Percentiles rank a stretch among this genome's conserved stretches.
Evolutionary conservation across 2,888 invertebrate species (phyloP).

Genomic region (Rhopalosiphum nymphaeae): DNA sequence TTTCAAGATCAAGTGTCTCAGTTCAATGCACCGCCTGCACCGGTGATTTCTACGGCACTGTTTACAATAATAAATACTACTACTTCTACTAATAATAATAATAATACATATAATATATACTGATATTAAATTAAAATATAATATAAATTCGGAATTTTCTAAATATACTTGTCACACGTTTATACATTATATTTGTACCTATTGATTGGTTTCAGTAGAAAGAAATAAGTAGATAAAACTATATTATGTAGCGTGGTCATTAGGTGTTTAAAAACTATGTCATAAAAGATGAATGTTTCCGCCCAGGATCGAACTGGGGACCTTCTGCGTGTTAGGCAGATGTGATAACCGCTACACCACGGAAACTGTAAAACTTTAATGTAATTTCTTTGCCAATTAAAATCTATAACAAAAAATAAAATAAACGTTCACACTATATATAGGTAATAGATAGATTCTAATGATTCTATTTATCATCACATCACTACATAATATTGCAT

Average conservation of each 20-base stretch:
- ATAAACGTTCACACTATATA: not conserved
- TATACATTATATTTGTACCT: not conserved
- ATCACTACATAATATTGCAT: too few species aligned
- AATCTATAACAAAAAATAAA: not conserved
- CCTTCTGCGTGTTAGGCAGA: slow-evolving; percentile 37
- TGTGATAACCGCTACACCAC: slow-evolving; percentile 39
- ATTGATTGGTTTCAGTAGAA: not conserved
- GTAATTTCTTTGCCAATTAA: not conserved
- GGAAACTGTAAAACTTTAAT: not conserved
- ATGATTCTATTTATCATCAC: too few species aligned
- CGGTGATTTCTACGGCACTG: too few species aligned
- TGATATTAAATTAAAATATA: too few species aligned
- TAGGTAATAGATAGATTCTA: too few species aligned
- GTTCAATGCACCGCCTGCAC: too few species aligned
- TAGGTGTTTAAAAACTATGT: not conserved
- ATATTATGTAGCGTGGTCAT: not conserved
- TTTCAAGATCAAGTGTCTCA: too few species aligned
- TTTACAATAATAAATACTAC: too few species aligned
- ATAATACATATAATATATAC: too few species aligned
- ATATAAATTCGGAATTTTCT: not conserved
- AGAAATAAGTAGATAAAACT: not conserved
- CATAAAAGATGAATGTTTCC: not conserved
- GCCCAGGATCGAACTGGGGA: slow-evolving; percentile 36
- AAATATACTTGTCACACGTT: not conserved
- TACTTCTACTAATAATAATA: too few species aligned